These are phyloP conservation scores for Dendropsophus ebraccatus DNA, from an alignment of 2,113 vertebrate species.

Conservation along the genomic window DNA sequence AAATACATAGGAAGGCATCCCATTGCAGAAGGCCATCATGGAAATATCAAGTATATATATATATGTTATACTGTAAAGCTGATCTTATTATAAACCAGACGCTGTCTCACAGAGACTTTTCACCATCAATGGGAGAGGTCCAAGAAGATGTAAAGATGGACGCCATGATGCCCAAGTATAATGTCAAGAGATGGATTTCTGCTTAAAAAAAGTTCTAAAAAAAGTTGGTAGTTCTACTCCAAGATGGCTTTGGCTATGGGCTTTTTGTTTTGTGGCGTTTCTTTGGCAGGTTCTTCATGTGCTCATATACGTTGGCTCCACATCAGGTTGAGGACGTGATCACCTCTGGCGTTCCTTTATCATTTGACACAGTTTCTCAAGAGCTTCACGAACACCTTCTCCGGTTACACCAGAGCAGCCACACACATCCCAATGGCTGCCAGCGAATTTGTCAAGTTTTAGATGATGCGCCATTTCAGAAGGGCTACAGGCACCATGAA, in stretches of 20 bases:
- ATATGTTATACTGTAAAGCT: no score
- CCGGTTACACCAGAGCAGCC: constrained; percentile 19
- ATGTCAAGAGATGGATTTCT: no score
- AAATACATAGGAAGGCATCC: no score
- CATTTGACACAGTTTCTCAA: constrained; percentile 21
- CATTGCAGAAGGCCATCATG: no score
- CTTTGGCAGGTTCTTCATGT: neutral
- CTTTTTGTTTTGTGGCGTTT: no score
- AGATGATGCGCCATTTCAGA: neutral
- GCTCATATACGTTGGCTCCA: neutral
- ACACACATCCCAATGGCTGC: neutral
- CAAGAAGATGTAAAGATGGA: neutral
- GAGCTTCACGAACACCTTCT: constrained; percentile 22
- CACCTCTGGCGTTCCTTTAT: no score
- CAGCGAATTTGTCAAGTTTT: neutral
- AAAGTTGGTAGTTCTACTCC: neutral
- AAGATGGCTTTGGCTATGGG: neutral
- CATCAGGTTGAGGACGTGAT: neutral
- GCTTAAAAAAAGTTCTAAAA: no score
- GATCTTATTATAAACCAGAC: no score
- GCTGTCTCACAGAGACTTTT: no score
- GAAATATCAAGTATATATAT: no score
- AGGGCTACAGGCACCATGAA: constrained; percentile 6
- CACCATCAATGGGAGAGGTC: no score
- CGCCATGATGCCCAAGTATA: neutral